Evolutionary conservation across 2,888 invertebrate genomes (phyloP).

Genomic region (Encarsia formosa): DNA sequence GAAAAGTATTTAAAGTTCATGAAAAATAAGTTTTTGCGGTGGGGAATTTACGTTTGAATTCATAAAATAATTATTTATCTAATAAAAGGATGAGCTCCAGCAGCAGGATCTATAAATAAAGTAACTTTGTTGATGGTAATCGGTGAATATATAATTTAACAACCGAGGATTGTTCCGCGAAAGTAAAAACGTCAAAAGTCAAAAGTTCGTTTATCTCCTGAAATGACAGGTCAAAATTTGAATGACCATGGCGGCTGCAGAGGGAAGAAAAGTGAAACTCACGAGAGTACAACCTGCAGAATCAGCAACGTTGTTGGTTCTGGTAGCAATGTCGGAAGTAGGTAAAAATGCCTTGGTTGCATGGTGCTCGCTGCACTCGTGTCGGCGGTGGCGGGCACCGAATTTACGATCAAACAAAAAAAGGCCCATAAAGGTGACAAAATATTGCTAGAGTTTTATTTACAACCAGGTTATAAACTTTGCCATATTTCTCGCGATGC

Average conservation of each 20-base stretch:
- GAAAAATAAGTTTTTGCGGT: too few species aligned
- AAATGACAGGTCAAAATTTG: too few species aligned
- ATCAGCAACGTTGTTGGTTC: too few species aligned
- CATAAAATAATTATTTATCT: too few species aligned
- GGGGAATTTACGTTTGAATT: too few species aligned
- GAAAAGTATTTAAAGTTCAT: too few species aligned
- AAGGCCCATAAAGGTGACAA: constrained; percentile 47
- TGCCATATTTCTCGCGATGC: neutral
- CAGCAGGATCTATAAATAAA: too few species aligned
- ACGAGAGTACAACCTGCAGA: too few species aligned
- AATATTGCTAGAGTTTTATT: constrained; percentile 47
- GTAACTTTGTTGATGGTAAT: too few species aligned
- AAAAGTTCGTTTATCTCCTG: neutral
- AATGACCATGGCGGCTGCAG: neutral
- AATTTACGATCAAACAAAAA: constrained; percentile 46
- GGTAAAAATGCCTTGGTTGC: neutral
- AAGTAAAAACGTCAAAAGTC: constrained; percentile 6
- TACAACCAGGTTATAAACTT: constrained; percentile 33
- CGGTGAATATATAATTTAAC: too few species aligned
- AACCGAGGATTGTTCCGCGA: too few species aligned
- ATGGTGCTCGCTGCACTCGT: constrained; percentile 13
- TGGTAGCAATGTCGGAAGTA: neutral
- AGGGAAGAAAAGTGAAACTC: neutral
- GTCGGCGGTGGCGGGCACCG: constrained; percentile 34
- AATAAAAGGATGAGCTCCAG: too few species aligned